Evolutionary conservation across 2,888 invertebrate species (phyloP).

Genomic region (Drosophila kokeensis): DNA sequence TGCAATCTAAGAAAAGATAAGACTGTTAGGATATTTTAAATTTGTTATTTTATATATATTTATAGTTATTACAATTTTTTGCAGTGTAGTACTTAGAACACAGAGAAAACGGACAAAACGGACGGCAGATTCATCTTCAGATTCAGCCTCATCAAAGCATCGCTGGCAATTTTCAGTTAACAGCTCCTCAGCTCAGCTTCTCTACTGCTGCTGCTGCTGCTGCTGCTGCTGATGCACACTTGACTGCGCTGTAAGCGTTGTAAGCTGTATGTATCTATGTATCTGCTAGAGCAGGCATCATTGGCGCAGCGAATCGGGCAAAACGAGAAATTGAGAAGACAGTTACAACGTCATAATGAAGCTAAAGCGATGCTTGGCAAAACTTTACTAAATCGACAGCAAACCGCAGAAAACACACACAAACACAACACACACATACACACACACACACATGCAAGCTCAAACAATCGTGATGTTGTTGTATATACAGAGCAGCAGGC

Average conservation of each 20-base stretch:
- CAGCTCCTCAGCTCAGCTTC: constrained; percentile 44
- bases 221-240: constrained; percentile 25
- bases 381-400: constrained; percentile 68
- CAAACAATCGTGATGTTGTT: constrained; percentile 40
- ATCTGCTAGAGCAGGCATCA: constrained; percentile 53
- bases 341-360: constrained; percentile 79
- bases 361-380: constrained; percentile 54
- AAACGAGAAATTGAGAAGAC: constrained; percentile 80
- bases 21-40: not conserved
- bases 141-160: constrained; percentile 63
- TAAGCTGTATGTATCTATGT: constrained; percentile 40
- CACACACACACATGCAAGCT: constrained; percentile 23
- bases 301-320: constrained; percentile 78
- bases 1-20: too few relatives aligned
- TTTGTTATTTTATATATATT: not conserved
- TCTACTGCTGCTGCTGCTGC: constrained; percentile 22
- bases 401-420: constrained; percentile 62
- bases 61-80: not conserved
- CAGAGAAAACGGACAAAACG: constrained; percentile 47
- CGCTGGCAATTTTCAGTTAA: constrained; percentile 70
- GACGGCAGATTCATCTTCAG: constrained; percentile 69
- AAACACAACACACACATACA: constrained; percentile 15
- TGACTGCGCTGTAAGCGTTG: constrained; percentile 29
- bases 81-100: constrained; percentile 24
- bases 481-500: constrained; percentile 16